phyloP scores from a whole-genome alignment of 2,888 invertebrate genomes.

The Lumbricus terrestris region DNA sequence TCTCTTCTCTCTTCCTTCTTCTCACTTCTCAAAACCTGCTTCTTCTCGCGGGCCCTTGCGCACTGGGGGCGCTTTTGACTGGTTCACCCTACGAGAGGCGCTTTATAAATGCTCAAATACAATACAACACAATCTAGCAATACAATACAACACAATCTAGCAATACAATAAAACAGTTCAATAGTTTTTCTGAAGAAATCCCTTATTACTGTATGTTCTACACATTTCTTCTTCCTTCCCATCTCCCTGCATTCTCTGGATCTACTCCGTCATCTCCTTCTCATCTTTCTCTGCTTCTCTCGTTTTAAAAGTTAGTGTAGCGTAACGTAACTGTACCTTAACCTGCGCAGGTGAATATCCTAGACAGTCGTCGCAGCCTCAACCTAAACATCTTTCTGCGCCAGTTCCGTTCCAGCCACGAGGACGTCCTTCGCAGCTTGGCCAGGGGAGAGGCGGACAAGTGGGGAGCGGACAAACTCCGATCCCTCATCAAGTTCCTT shows the following conservation, averaged over 20 bases:
- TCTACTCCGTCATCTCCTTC: neutral
- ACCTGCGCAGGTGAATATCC: conserved; percentile 49
- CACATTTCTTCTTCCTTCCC: neutral
- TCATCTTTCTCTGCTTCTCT: neutral
- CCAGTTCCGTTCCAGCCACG: conserved; percentile 52
- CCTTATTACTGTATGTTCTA: too few relatives aligned
- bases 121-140: too few relatives aligned
- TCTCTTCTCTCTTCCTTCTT: too few relatives aligned
- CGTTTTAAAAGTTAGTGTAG: neutral
- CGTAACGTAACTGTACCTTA: neutral
- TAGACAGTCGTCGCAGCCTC: conserved; percentile 56
- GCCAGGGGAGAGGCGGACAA: conserved; percentile 48
- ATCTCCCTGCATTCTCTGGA: neutral
- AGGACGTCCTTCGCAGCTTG: conserved; percentile 50
- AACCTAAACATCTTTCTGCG: conserved; percentile 58
- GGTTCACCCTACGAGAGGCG: too few relatives aligned
- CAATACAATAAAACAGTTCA: too few relatives aligned
- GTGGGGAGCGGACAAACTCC: conserved; percentile 60
- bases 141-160: too few relatives aligned
- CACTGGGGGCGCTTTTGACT: too few relatives aligned
- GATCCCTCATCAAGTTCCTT: conserved; percentile 59
- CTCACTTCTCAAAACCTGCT: too few relatives aligned
- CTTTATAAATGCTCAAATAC: too few relatives aligned
- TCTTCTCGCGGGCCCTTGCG: too few relatives aligned
- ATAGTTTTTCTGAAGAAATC: neutral